Percentiles rank a stretch among this genome's conserved stretches.
Evolutionary conservation across 1,140 invertebrate species (phyloP).

Genomic region (Drosophila triauraria): DNA sequence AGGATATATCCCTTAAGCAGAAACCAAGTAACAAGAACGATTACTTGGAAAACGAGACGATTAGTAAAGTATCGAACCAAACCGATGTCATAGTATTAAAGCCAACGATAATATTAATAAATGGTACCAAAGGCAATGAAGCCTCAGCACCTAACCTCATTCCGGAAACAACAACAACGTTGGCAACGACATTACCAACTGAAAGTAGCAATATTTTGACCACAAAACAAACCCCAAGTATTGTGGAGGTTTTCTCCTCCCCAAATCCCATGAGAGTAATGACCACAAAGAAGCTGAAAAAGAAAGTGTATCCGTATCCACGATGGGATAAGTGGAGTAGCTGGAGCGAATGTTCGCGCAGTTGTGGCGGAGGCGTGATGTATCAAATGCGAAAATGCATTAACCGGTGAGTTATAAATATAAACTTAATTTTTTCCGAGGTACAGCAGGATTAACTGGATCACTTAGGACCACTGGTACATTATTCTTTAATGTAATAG

Average conservation of each 20-base stretch:
- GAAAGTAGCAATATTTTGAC: slow-evolving; percentile 1
- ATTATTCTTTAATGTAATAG: neutral
- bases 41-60: slow-evolving; percentile 70
- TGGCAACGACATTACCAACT: neutral
- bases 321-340: slow-evolving; percentile 92
- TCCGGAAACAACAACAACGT: slow-evolving; percentile 17
- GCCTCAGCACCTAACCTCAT: neutral
- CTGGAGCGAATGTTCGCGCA: slow-evolving; percentile 91
- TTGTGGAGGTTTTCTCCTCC: slow-evolving; percentile 1
- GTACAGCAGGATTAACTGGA: no score
- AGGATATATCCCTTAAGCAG: slow-evolving; percentile 34
- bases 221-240: slow-evolving; percentile 2
- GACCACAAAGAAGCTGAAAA: slow-evolving; percentile 53
- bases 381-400: slow-evolving; percentile 87
- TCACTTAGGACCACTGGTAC: no score
- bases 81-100: slow-evolving; percentile 38
- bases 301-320: slow-evolving; percentile 73
- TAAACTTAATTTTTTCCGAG: neutral
- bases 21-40: slow-evolving; percentile 69
- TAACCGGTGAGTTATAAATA: slow-evolving; percentile 57
- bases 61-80: slow-evolving; percentile 42
- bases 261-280: slow-evolving; percentile 18
- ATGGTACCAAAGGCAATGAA: slow-evolving; percentile 14
- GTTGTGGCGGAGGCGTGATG: slow-evolving; percentile 94
- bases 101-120: slow-evolving; percentile 40